Percentiles rank a stretch among this genome's conserved stretches.
These are phyloP conservation scores for Arvicanthis niloticus DNA, from an alignment of 2,113 vertebrate genomes.

Conservation along the genomic window DNA sequence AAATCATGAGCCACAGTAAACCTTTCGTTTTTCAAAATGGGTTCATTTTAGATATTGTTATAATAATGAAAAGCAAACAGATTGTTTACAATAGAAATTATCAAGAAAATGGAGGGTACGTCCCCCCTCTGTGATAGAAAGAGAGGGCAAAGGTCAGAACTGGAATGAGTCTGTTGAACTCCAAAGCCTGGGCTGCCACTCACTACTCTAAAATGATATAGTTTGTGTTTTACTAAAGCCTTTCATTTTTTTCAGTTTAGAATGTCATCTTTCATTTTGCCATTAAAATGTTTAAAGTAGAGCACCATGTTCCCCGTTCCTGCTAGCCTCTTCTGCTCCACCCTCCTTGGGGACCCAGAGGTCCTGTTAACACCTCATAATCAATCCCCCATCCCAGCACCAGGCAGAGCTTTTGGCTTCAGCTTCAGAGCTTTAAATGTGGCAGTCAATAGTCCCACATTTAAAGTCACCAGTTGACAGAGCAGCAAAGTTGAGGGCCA, in stretches of 20 bases:
- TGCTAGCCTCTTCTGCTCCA: background rate
- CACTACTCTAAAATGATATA: background rate
- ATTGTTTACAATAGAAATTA: background rate
- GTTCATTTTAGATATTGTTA: background rate
- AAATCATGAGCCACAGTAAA: background rate
- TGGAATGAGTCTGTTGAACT: background rate
- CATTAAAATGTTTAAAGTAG: background rate
- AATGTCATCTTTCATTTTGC: background rate
- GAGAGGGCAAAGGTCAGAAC: background rate
- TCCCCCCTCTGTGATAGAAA: background rate
- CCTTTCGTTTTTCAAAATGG: background rate
- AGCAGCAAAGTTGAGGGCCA: slow-evolving; percentile 34
- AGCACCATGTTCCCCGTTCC: background rate
- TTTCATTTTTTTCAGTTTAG: background rate
- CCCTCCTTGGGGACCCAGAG: background rate
- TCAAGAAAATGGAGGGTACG: background rate
- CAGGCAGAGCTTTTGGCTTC: background rate
- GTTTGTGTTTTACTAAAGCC: background rate
- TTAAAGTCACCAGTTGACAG: slow-evolving; percentile 30
- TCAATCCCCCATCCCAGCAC: background rate
- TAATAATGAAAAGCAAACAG: background rate
- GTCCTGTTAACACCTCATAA: slow-evolving; percentile 29
- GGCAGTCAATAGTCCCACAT: background rate
- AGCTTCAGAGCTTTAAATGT: too few relatives aligned
- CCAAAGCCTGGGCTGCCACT: background rate